These are phyloP conservation scores for Panopea generosa DNA, from an alignment of 2,888 invertebrate genomes.

Conservation along the genomic window DNA sequence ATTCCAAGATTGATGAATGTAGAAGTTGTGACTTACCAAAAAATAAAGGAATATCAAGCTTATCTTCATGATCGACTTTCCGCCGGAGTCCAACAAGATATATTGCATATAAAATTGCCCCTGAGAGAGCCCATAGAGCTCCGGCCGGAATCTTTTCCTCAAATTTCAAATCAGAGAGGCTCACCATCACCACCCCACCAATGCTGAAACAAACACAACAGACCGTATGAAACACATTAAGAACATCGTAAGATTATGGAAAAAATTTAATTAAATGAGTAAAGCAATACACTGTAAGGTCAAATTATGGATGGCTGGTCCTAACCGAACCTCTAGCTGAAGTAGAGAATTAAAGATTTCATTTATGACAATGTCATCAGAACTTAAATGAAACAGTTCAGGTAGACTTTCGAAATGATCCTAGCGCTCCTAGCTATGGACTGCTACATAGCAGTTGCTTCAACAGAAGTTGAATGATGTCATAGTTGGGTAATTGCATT, in stretches of 20 bases:
- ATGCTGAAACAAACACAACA: constrained; percentile 72
- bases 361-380: no score
- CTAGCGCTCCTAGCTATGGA: no score
- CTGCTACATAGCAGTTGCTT: no score
- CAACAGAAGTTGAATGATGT: no score
- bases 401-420: no score
- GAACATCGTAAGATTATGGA: background rate
- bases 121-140: constrained; percentile 92
- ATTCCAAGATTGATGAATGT: no score
- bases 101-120: constrained; percentile 95
- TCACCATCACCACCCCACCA: constrained; percentile 88
- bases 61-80: constrained; percentile 96
- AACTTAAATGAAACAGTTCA: no score
- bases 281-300: no score
- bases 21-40: constrained; percentile 96
- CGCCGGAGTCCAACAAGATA: constrained; percentile 94
- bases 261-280: background rate
- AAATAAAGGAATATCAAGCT: constrained; percentile 97
- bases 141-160: constrained; percentile 91
- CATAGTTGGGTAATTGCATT: no score
- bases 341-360: no score
- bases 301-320: no score
- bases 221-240: background rate
- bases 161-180: constrained; percentile 90
- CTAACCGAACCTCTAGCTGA: no score